phyloP scores from a whole-genome alignment of 2,113 vertebrate species.

The Barnardius zonarius region DNA sequence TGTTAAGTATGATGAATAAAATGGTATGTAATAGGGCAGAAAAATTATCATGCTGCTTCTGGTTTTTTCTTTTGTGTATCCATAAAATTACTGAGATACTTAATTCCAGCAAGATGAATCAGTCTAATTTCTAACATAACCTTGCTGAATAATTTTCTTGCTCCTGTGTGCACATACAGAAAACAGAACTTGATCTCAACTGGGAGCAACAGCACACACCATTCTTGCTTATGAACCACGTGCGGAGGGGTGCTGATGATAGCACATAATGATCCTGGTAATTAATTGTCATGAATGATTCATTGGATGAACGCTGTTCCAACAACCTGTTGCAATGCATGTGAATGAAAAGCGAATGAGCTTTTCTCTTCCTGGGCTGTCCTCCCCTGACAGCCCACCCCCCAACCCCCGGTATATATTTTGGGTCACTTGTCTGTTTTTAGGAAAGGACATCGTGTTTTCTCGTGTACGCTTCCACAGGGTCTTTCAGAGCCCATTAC shows the following conservation, averaged over 20 bases:
- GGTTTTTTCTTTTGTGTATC: background rate
- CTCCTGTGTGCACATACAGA: background rate
- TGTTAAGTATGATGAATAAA: constrained; percentile 24
- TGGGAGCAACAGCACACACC: background rate
- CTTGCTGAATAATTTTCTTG: background rate
- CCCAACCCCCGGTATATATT: background rate
- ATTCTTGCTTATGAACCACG: background rate
- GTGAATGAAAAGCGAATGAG: background rate
- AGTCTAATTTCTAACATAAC: background rate
- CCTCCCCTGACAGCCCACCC: too few relatives aligned
- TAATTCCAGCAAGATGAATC: background rate
- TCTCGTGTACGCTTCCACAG: background rate
- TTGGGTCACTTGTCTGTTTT: background rate
- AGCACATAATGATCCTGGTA: background rate
- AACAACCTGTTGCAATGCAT: background rate
- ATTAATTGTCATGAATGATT: background rate
- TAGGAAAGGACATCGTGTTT: background rate
- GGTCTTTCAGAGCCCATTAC: background rate
- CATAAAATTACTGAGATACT: background rate
- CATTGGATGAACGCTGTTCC: background rate
- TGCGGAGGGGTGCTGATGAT: background rate
- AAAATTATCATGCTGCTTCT: background rate
- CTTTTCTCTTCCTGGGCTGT: background rate
- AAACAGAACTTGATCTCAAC: background rate
- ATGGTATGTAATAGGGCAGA: constrained; percentile 5